Conservation (phyloP, 2,797 vertebrate species). For the Melanotaenia pygmaea region DNA sequence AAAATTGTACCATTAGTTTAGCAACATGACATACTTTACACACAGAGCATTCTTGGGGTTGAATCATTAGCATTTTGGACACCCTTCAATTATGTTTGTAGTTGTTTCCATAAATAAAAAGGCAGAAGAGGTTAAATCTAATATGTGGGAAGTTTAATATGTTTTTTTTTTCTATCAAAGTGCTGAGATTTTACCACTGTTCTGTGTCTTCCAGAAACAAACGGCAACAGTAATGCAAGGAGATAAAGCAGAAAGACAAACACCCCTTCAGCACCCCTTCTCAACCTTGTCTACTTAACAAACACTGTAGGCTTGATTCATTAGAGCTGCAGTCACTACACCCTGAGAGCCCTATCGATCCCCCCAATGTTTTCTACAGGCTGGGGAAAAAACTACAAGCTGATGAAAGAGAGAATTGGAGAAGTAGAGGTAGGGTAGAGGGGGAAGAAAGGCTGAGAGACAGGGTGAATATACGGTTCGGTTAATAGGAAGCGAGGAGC, state of each 20-base stretch:
- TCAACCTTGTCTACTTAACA: slow-evolving; percentile 73
- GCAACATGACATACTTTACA: slow-evolving; percentile 9
- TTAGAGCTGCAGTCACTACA: slow-evolving; percentile 69
- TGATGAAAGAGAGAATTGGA: slow-evolving; percentile 29
- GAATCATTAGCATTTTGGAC: slow-evolving; percentile 10
- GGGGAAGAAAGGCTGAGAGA: slow-evolving; percentile 29
- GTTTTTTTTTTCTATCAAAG: slow-evolving; percentile 18
- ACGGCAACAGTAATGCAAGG: slow-evolving; percentile 30
- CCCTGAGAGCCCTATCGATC: slow-evolving; percentile 73
- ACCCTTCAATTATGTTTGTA: not conserved
- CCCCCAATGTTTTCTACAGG: slow-evolving; percentile 60
- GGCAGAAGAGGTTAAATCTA: slow-evolving; percentile 3
- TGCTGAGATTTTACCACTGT: slow-evolving; percentile 19
- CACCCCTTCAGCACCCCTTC: slow-evolving; percentile 58
- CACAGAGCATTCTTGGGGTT: slow-evolving; percentile 1
- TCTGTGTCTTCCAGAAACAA: slow-evolving; percentile 29
- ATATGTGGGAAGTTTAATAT: slow-evolving; percentile 13
- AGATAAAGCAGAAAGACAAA: slow-evolving; percentile 65
- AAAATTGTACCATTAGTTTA: slow-evolving; percentile 3
- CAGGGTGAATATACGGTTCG: slow-evolving; percentile 67
- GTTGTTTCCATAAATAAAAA: slow-evolving; percentile 6
- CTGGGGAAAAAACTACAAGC: slow-evolving; percentile 21
- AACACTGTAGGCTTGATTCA: slow-evolving; percentile 76
- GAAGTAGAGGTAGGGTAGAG: slow-evolving; percentile 10
- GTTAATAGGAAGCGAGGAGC: slow-evolving; percentile 60